A percentile compares a stretch with the other conserved stretches of the same genome.
Conservation (phyloP, 2,888 invertebrate species). For the Masnerella sp. region DNA sequence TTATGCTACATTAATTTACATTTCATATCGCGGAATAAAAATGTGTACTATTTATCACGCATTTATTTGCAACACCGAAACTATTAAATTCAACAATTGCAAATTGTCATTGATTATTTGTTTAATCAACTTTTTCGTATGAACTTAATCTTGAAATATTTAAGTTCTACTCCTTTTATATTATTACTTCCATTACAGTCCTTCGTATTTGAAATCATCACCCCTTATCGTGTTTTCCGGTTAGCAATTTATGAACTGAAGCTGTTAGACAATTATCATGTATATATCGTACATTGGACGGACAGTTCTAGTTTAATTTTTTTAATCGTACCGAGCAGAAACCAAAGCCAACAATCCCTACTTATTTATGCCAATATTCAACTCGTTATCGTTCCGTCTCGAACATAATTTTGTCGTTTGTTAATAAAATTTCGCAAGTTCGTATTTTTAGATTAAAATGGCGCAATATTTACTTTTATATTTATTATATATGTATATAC, state of each 20-base stretch:
- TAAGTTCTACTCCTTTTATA: conserved; percentile 29
- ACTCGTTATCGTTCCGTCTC: no score
- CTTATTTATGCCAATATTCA: conserved; percentile 7
- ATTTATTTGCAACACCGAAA: no score
- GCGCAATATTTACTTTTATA: no score
- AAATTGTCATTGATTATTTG: background rate
- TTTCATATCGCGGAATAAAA: background rate
- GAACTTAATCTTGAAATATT: conserved; percentile 13
- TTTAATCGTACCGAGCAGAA: conserved; percentile 36
- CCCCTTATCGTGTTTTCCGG: conserved; percentile 63
- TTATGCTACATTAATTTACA: conserved; percentile 20
- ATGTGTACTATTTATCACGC: no score
- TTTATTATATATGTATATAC: no score
- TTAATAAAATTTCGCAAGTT: no score
- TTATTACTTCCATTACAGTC: conserved; percentile 43
- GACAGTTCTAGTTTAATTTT: conserved; percentile 55
- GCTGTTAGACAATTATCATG: conserved; percentile 64
- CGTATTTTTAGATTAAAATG: no score
- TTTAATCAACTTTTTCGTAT: background rate
- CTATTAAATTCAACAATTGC: no score
- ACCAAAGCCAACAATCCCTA: conserved; percentile 36
- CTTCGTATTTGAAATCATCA: conserved; percentile 60
- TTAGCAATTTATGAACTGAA: conserved; percentile 65
- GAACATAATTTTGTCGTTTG: no score
- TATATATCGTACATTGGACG: conserved; percentile 62